These are phyloP conservation scores for Pantherophis alleghaniensis DNA, from an alignment of 2,797 vertebrate genomes.

Conservation along the genomic window DNA sequence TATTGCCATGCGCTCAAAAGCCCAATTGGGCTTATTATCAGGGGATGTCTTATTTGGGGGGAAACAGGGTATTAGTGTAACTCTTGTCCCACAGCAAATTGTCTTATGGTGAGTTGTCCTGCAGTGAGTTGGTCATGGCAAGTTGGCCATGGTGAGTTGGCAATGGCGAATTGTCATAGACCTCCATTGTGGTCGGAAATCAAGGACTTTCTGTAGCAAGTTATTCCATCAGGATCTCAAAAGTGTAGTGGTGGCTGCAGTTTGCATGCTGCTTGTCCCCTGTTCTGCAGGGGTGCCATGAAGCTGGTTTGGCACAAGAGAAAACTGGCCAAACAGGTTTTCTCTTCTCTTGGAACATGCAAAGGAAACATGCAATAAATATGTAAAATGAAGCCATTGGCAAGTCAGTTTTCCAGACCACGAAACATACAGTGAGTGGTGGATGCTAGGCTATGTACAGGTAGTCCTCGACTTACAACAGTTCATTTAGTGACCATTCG, in stretches of 20 bases:
- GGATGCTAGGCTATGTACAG: not conserved
- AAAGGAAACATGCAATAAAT: not conserved
- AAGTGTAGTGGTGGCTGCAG: not conserved
- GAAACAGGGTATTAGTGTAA: too few relatives aligned
- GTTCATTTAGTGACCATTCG: not conserved
- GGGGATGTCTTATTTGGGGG: too few relatives aligned
- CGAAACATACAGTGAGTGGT: not conserved
- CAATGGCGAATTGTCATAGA: too few relatives aligned
- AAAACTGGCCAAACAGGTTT: not conserved
- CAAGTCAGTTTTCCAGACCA: not conserved
- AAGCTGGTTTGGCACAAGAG: not conserved
- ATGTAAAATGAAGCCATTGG: too few relatives aligned
- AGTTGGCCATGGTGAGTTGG: too few relatives aligned
- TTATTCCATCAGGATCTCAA: too few relatives aligned
- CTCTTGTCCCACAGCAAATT: too few relatives aligned
- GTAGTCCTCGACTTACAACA: not conserved
- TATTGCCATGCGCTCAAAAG: too few relatives aligned
- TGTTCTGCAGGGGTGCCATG: not conserved
- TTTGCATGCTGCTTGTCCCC: too few relatives aligned
- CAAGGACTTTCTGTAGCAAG: not conserved
- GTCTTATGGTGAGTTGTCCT: too few relatives aligned
- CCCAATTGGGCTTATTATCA: too few relatives aligned
- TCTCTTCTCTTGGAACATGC: not conserved
- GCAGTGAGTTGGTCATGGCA: too few relatives aligned
- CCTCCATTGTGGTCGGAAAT: not conserved